Percentiles rank a stretch among this genome's conserved stretches.
Evolutionary conservation across 2,888 invertebrate genomes (phyloP).

Genomic region (Andrena minutula): DNA sequence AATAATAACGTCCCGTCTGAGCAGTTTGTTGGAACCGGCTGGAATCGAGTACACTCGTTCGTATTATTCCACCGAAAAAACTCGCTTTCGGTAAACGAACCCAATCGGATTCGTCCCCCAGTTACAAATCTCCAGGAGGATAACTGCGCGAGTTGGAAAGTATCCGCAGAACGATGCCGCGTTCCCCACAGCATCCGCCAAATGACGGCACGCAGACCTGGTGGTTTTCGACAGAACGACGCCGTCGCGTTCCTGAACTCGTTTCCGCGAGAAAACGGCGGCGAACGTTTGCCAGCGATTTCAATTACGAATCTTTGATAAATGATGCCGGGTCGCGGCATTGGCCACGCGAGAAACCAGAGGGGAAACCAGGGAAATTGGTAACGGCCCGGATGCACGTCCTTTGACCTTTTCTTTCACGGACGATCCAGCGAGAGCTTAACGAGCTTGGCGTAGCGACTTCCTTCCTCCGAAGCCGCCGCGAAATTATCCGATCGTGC

Average conservation of each 20-base stretch:
- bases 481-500: conserved; percentile 2
- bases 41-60: neutral
- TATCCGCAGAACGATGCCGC: conserved; percentile 7
- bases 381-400: conserved; percentile 14
- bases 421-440: neutral
- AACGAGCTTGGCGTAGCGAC: neutral
- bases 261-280: conserved; percentile 2
- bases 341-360: neutral
- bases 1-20: conserved; percentile 77
- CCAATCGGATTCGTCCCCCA: neutral
- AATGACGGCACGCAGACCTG: neutral
- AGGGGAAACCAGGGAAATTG: neutral
- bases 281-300: conserved; percentile 23
- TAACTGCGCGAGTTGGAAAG: neutral
- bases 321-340: neutral
- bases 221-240: conserved; percentile 22
- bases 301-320: conserved; percentile 33
- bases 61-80: conserved; percentile 8
- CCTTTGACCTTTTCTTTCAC: conserved; percentile 19
- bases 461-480: conserved; percentile 7
- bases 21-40: neutral
- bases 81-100: conserved; percentile 13
- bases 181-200: neutral
- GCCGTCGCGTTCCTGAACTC: conserved; percentile 5
- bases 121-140: neutral